These are phyloP conservation scores for Otolemur garnettii DNA, from an alignment of 2,113 vertebrate species.

Conservation along the genomic window DNA sequence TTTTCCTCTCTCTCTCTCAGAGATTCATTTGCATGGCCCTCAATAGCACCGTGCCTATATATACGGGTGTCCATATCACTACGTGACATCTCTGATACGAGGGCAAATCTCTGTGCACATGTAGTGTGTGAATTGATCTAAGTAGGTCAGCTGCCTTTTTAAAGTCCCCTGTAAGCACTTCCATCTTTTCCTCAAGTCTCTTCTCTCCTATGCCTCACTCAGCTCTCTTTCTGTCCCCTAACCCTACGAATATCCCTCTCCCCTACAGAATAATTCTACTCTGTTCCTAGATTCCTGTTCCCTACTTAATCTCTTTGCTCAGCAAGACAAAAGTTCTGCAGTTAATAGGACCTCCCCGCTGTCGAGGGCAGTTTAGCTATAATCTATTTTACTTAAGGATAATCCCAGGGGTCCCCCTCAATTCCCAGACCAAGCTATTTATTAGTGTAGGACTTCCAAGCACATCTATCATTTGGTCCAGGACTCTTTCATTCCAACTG, in stretches of 20 bases:
- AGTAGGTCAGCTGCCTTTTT: background rate
- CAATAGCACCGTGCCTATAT: background rate
- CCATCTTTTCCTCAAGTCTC: background rate
- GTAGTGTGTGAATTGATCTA: background rate
- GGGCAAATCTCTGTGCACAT: background rate
- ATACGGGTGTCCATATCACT: background rate
- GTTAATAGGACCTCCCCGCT: background rate
- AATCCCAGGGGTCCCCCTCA: conserved; percentile 57
- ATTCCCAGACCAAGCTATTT: conserved; percentile 44
- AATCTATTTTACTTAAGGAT: conserved; percentile 67
- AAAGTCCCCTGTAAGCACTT: background rate
- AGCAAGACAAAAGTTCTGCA: conserved; percentile 48
- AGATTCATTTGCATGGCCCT: background rate
- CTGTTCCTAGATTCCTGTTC: background rate
- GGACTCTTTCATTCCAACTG: conserved; percentile 59
- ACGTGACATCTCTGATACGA: background rate
- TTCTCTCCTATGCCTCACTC: background rate
- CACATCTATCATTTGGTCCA: conserved; percentile 44
- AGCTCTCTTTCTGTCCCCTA: background rate
- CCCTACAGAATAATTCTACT: background rate
- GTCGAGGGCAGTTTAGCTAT: conserved; percentile 46
- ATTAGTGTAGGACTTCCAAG: conserved; percentile 65
- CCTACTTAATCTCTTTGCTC: conserved; percentile 42
- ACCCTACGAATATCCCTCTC: background rate
- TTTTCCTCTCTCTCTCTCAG: background rate